These are phyloP conservation scores for Lipotes vexillifer DNA, from an alignment of 2,113 vertebrate genomes.

Conservation along the genomic window DNA sequence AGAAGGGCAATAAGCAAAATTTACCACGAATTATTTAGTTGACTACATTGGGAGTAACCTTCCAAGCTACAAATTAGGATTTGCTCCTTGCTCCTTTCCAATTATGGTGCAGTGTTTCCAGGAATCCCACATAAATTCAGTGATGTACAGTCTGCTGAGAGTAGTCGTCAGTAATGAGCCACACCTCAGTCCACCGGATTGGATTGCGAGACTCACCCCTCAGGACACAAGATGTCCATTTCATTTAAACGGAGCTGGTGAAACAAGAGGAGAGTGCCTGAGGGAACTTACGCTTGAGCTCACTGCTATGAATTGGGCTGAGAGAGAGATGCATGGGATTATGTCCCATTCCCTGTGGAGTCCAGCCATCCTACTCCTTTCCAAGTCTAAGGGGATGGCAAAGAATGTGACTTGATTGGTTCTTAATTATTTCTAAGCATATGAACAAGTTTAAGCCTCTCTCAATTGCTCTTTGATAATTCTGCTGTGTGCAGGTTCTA, in stretches of 20 bases:
- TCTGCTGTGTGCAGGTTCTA: neutral
- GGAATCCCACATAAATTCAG: constrained; percentile 17
- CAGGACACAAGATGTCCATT: neutral
- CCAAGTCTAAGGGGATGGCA: neutral
- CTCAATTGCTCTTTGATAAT: neutral
- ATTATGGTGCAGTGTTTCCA: neutral
- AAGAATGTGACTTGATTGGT: neutral
- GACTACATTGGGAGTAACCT: constrained; percentile 33
- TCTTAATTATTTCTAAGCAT: neutral
- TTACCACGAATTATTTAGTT: neutral
- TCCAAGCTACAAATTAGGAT: constrained; percentile 41
- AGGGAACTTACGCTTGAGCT: neutral
- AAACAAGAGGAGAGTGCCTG: neutral
- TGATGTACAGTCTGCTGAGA: neutral
- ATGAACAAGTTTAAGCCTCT: neutral
- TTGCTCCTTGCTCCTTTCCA: neutral
- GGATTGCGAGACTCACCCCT: neutral
- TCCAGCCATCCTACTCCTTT: neutral
- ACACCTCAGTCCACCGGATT: neutral
- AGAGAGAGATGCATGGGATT: neutral
- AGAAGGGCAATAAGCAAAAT: constrained; percentile 54
- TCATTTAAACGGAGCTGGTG: neutral
- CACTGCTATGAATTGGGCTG: neutral
- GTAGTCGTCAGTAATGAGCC: neutral
- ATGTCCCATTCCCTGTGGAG: neutral